These are phyloP conservation scores for Gastrophysa polygoni DNA, from an alignment of 2,888 invertebrate species.

Conservation along the genomic window DNA sequence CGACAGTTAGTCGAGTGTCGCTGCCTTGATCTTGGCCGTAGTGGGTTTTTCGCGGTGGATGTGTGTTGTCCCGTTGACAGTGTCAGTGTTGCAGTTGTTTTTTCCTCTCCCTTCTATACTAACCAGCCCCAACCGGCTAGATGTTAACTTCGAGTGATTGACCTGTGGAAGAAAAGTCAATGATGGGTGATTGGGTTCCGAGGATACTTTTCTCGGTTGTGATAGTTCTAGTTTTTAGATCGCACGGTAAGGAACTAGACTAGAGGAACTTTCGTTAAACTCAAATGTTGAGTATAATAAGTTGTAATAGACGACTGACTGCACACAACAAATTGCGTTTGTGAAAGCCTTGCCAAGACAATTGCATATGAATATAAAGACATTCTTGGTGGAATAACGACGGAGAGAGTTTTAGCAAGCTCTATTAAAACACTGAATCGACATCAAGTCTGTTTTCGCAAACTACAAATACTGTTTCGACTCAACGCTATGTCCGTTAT, in stretches of 20 bases:
- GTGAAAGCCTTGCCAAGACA: background rate
- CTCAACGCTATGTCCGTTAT: too few relatives aligned
- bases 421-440: too few relatives aligned
- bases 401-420: background rate
- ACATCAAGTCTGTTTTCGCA: too few relatives aligned
- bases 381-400: background rate
- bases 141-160: conserved; percentile 42
- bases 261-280: too few relatives aligned
- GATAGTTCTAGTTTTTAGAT: background rate
- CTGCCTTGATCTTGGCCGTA: conserved; percentile 4
- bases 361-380: background rate
- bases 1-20: conserved; percentile 23
- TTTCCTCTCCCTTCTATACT: conserved; percentile 16
- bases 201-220: background rate
- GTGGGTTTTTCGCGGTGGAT: background rate
- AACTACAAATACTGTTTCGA: too few relatives aligned
- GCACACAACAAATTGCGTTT: background rate
- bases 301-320: too few relatives aligned
- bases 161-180: conserved; percentile 39
- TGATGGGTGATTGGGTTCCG: conserved; percentile 42
- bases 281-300: too few relatives aligned
- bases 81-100: background rate
- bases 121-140: conserved; percentile 31
- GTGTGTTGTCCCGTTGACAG: too few relatives aligned
- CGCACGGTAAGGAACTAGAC: background rate